phyloP scores from a whole-genome alignment of 2,797 vertebrate species.

The Argentina silus region DNA sequence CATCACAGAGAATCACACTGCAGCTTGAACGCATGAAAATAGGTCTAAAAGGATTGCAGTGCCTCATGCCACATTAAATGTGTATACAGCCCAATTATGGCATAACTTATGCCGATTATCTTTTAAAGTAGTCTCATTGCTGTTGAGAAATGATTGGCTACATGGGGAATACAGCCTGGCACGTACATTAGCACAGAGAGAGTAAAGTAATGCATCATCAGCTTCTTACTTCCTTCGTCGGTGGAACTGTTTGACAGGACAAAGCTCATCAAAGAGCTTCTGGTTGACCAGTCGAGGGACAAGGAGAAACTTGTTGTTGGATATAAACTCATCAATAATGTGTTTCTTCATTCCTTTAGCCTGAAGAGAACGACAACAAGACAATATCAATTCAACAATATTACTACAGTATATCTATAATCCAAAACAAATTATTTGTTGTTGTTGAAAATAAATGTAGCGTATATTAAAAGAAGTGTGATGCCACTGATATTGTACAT shows the following conservation, averaged over 20 bases:
- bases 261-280: constrained; percentile 94
- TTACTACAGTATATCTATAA: no score
- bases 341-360: constrained; percentile 93
- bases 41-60: no score
- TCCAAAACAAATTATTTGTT: no score
- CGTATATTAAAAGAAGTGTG: no score
- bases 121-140: not conserved
- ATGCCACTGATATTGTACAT: no score
- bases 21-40: no score
- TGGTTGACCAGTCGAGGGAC: constrained; percentile 91
- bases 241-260: constrained; percentile 93
- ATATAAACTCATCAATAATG: constrained; percentile 93
- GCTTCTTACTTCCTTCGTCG: constrained; percentile 90
- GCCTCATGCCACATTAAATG: no score
- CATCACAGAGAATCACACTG: not conserved
- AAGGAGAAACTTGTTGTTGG: constrained; percentile 93
- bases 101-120: not conserved
- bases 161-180: not conserved
- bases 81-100: no score
- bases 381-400: not conserved
- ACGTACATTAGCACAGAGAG: not conserved
- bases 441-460: no score
- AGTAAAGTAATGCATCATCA: not conserved
- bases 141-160: not conserved
- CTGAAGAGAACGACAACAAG: constrained; percentile 65